Percentiles rank a stretch among this genome's conserved stretches.
Conservation (phyloP, 1,140 invertebrate species). For the Solenopsis invicta region DNA sequence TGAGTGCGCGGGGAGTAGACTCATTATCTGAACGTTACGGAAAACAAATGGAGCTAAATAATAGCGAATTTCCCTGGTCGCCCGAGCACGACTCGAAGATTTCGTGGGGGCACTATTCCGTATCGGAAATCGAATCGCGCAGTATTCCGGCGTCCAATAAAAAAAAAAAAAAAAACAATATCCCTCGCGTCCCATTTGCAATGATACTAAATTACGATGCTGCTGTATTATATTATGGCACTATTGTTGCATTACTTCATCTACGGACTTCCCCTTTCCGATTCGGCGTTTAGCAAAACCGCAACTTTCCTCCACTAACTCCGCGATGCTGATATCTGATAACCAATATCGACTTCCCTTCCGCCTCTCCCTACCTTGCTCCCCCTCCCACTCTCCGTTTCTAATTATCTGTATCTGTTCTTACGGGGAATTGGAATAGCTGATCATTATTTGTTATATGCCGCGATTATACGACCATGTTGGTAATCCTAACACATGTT, state of each 20-base stretch:
- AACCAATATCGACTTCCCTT: slow-evolving; percentile 15
- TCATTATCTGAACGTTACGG: slow-evolving; percentile 39
- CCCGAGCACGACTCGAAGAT: slow-evolving; percentile 2
- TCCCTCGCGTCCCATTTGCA: background rate
- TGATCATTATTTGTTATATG: background rate
- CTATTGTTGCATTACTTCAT: slow-evolving; percentile 53
- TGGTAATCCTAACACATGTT: background rate
- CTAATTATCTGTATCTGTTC: background rate
- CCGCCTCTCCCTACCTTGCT: too few relatives aligned
- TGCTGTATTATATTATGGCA: slow-evolving; percentile 37
- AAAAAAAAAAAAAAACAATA: slow-evolving; percentile 24
- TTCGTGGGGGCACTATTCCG: slow-evolving; percentile 14
- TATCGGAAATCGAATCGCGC: background rate
- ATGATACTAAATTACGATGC: slow-evolving; percentile 37
- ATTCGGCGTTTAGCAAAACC: background rate
- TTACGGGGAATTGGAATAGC: background rate
- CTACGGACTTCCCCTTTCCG: background rate
- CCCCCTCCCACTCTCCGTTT: background rate
- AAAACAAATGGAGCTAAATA: slow-evolving; percentile 38
- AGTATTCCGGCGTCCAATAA: background rate
- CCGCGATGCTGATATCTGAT: slow-evolving; percentile 26
- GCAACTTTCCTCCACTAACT: slow-evolving; percentile 23
- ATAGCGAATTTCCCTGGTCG: slow-evolving; percentile 3
- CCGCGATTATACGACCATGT: background rate
- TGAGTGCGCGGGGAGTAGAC: slow-evolving; percentile 25